phyloP scores from a whole-genome alignment of 2,888 invertebrate species.

The Drosophila subquinaria region DNA sequence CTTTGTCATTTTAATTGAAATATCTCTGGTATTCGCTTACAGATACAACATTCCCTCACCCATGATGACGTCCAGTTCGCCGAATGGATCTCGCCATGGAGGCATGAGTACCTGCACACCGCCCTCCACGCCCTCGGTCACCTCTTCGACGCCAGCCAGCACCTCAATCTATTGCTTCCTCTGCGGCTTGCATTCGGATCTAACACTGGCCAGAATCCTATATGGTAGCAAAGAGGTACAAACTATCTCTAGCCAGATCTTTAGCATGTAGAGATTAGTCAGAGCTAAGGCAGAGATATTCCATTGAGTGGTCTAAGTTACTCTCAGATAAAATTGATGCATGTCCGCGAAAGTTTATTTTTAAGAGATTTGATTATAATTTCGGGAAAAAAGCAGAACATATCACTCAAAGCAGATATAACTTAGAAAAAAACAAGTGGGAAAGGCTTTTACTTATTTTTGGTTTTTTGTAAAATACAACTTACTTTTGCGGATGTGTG shows the following conservation, averaged over 20 bases:
- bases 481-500: neutral
- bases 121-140: constrained; percentile 91
- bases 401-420: neutral
- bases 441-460: no score
- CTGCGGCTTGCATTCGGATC: constrained; percentile 94
- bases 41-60: constrained; percentile 94
- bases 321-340: neutral
- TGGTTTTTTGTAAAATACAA: neutral
- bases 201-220: constrained; percentile 92
- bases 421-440: neutral
- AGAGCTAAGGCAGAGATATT: neutral
- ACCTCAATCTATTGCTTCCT: constrained; percentile 95
- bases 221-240: constrained; percentile 90
- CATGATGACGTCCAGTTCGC: constrained; percentile 87
- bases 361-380: neutral
- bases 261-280: neutral
- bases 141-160: constrained; percentile 88
- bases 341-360: neutral
- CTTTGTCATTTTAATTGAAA: constrained; percentile 10
- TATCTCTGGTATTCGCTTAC: constrained; percentile 5
- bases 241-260: neutral
- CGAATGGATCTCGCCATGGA: constrained; percentile 89
- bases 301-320: neutral
- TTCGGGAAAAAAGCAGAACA: no score
- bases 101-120: constrained; percentile 89